Evolutionary conservation across 2,888 invertebrate species (phyloP), one percentile per base, ranked within the genome.

Genomic region (Ormyrus nitidulus): DNA sequence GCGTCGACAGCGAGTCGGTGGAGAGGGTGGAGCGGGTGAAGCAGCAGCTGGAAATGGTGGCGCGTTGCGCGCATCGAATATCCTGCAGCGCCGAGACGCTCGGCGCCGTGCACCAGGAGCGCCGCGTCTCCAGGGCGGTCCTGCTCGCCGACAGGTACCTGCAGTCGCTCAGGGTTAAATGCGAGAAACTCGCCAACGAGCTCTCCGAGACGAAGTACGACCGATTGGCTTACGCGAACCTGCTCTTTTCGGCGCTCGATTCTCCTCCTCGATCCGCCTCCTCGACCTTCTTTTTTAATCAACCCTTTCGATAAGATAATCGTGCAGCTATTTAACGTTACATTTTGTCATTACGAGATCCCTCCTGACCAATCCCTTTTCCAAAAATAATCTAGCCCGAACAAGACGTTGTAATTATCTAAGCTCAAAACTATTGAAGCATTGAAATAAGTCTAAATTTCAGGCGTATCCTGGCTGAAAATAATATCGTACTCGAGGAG

Each of bases 51-150:
- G 86, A 89, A 68, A 89, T 89, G 87, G 87, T 90, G 49, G 84
- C 85, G 10, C 87, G 86, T 53, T 90, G 89, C 80, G 86, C 88
- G 1, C 88, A 87, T 79, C 84, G 85, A 19, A 85, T 90, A 10
- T 90, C 89, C 48, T 89, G 88, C 70, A 84, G 85, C 8, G 88
- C 90, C 61, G 90, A 90, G 79, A 88, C 88, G 6, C 85, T 90
- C 4, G 90, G 90, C 5, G 89, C 90, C 0, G 87, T 90, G 34
- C 87, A 88, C 19, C 90, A 90, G 82, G 90, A 90, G 73, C 85
- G 85, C 46, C 85, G 90, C 59, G 83, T 90, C 9, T 89, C 90
- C 46, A 84, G 86, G 64, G 89, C 88, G 5, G 82, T 89, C 5
- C 83, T 86, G 9, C 83, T 90, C 34, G 88, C 88, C 19, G 90